A percentile compares a stretch with the other conserved stretches of the same genome.
Evolutionary conservation across 2,113 vertebrate species (phyloP).

Genomic region (Lanius collurio): DNA sequence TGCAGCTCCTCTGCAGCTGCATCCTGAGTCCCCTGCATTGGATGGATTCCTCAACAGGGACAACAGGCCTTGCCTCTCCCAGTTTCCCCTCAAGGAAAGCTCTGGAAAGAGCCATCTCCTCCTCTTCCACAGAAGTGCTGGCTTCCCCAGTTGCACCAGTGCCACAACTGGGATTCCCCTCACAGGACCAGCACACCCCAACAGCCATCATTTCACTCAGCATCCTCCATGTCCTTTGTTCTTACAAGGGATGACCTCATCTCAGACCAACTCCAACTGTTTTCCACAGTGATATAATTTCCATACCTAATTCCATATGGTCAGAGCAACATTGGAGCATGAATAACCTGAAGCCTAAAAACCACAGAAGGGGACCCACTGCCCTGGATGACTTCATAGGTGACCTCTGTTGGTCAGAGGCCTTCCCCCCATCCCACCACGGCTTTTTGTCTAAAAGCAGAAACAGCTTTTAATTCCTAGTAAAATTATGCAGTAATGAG

Average conservation of each 20-base stretch:
- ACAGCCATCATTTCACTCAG: not conserved
- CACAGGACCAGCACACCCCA: not conserved
- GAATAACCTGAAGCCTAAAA: slow-evolving; percentile 6
- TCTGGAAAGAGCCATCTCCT: rapidly evolving
- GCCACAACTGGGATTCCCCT: not conserved
- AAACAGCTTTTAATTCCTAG: not conserved
- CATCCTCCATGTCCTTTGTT: not conserved
- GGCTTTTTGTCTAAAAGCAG: not conserved
- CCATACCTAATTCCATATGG: not conserved
- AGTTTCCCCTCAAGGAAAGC: not conserved
- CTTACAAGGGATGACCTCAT: not conserved
- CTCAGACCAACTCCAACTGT: not conserved
- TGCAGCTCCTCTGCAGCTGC: not conserved
- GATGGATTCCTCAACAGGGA: not conserved
- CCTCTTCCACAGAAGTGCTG: not conserved
- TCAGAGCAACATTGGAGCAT: not conserved
- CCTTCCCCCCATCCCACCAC: not conserved
- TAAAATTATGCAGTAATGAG: not conserved
- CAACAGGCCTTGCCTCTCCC: not conserved
- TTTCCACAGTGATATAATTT: not conserved
- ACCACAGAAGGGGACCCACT: not conserved
- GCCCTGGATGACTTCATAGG: not conserved
- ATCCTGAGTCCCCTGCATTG: not conserved
- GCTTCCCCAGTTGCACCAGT: not conserved
- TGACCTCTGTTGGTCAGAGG: not conserved